Evolutionary conservation across 2,113 vertebrate species (phyloP).

Genomic region (Cololabis saira): DNA sequence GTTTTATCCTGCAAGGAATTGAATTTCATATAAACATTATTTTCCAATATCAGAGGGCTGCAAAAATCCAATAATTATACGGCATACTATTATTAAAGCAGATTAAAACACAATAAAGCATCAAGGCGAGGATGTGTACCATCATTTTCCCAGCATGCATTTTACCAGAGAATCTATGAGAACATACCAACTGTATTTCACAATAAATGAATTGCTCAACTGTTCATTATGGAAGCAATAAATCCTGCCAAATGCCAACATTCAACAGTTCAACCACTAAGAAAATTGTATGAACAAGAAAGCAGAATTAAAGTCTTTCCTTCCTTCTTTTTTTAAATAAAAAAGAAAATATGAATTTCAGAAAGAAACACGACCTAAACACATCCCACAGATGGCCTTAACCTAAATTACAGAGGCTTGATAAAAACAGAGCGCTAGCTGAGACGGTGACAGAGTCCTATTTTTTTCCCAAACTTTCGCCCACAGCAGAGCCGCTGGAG

Average conservation of each 20-base stretch:
- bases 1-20: no score
- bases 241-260: background rate
- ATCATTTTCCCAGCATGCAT: no score
- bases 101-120: background rate
- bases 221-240: background rate
- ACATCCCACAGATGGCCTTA: slow-evolving; percentile 23
- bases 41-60: no score
- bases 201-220: background rate
- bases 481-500: slow-evolving; percentile 7
- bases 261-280: background rate
- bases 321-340: background rate
- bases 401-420: slow-evolving; percentile 28
- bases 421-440: slow-evolving; percentile 27
- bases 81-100: no score
- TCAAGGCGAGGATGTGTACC: no score
- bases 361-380: background rate
- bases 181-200: no score
- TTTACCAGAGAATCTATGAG: no score
- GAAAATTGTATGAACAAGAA: background rate
- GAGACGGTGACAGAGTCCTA: slow-evolving; percentile 22
- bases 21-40: no score
- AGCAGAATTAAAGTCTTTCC: background rate
- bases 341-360: background rate
- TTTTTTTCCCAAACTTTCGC: slow-evolving; percentile 12
- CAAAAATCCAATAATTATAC: background rate